Base-by-base conservation (phyloP, 2,113 vertebrate genomes). In the Nothocercus julius region DNA sequence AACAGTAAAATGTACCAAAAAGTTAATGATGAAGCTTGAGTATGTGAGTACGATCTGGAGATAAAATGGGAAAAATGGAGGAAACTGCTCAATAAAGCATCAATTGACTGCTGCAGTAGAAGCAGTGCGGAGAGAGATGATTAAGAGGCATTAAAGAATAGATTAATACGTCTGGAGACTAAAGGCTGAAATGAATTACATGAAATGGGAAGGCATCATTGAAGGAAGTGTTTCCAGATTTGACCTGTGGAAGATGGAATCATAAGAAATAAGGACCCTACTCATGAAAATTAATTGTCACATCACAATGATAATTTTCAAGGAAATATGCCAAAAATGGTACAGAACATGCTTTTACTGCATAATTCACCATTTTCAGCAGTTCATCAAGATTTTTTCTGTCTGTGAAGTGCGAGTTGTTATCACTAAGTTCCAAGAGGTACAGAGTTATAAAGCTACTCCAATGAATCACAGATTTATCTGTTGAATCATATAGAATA, bases 131-230 rank as follows among this genome's bases (percentile, higher is more conserved):
- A 83, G 49, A 95, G 34, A 85, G 93, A 94, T 97, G 90, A 97
- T 96, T 96, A 96, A 96, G 86, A 92, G 83, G 63, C 67, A 95
- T 97, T 97, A 97, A 96, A 97, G 96, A 95, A 95, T 72, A 96
- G 92, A 97, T 98, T 97, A 97, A 97, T 97, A 97, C 95, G 80
- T 62, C 70, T 94, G 64, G 40, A 85, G 91, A 89, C 90, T 92
- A 93, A 95, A 82, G 59, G 78, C 90, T 96, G 94, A 95, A 97
- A 96, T 95, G 49, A 97, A 96, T 97, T 95, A 95, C 70, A 38
- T 88, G 86, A 93, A 96, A 96, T 94, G 93, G 85, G 94, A 97
- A 97, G 94, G 87, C 92, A 93, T 95, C 93, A 88, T 13, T 92
- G 94, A 93, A 95, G 73, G 86, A 94, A 97, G 53, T 80, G 63